Conservation (phyloP, 1,140 invertebrate species). For the Camponotus pennsylvanicus region DNA sequence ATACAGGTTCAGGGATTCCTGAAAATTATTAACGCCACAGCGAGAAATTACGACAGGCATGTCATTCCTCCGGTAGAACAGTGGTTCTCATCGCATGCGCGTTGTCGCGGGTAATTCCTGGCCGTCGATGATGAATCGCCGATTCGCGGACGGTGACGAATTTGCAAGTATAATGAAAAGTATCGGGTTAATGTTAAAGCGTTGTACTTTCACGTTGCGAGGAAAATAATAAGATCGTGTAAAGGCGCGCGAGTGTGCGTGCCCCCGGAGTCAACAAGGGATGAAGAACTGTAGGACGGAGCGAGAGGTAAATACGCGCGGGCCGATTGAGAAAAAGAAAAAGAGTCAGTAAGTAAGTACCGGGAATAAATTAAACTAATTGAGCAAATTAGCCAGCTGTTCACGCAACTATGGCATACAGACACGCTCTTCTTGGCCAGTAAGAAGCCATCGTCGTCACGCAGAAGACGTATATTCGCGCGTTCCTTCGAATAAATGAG, state of each 20-base stretch:
- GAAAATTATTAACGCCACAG: slow-evolving; percentile 74
- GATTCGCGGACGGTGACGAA: slow-evolving; percentile 42
- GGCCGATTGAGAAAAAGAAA: slow-evolving; percentile 38
- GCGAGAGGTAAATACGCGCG: slow-evolving; percentile 54
- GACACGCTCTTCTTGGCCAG: slow-evolving; percentile 25
- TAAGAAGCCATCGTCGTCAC: slow-evolving; percentile 50
- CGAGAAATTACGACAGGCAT: slow-evolving; percentile 54
- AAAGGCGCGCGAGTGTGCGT: slow-evolving; percentile 23
- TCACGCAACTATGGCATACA: slow-evolving; percentile 75
- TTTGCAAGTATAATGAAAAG: slow-evolving; percentile 77
- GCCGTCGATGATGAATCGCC: slow-evolving; percentile 57
- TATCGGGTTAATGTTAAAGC: slow-evolving; percentile 39
- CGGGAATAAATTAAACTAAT: slow-evolving; percentile 85
- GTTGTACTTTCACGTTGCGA: neutral
- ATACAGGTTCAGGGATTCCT: slow-evolving; percentile 63
- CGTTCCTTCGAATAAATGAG: slow-evolving; percentile 16
- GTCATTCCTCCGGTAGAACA: slow-evolving; percentile 49
- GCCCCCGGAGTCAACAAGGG: slow-evolving; percentile 22
- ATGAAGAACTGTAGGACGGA: slow-evolving; percentile 43
- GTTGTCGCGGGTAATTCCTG: slow-evolving; percentile 52
- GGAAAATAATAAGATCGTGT: slow-evolving; percentile 49
- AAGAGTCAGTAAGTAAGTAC: slow-evolving; percentile 80
- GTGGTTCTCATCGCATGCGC: slow-evolving; percentile 58
- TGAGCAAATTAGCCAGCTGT: slow-evolving; percentile 83
- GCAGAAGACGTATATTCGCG: slow-evolving; percentile 48